These are phyloP conservation scores for Ophion ventricosus DNA, from an alignment of 2,888 invertebrate species.

Conservation along the genomic window DNA sequence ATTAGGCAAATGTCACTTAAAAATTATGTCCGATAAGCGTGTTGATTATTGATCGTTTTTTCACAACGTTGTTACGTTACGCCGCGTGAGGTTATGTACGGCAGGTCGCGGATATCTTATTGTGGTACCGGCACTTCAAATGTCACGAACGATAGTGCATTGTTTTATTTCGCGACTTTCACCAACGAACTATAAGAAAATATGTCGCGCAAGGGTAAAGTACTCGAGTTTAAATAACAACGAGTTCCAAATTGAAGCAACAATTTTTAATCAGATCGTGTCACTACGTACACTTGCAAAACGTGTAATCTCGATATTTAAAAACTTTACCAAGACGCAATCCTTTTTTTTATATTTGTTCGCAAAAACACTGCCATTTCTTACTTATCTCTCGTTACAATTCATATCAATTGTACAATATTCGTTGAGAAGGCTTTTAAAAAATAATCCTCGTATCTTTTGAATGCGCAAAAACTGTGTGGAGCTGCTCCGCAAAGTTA, in stretches of 20 bases:
- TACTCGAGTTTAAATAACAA: neutral
- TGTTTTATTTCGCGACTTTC: constrained; percentile 28
- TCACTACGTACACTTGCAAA: neutral
- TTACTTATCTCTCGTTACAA: no score
- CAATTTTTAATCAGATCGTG: neutral
- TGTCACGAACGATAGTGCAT: constrained; percentile 46
- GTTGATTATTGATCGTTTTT: neutral
- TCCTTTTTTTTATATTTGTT: no score
- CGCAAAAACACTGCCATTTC: no score
- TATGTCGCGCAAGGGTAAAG: constrained; percentile 40
- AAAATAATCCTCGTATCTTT: no score
- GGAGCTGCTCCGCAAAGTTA: no score
- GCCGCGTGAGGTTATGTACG: constrained; percentile 48
- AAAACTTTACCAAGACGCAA: no score
- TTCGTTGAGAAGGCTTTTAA: no score
- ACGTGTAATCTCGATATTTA: no score
- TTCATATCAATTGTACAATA: no score
- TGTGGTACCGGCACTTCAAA: constrained; percentile 55
- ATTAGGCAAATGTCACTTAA: neutral
- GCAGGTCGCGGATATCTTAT: constrained; percentile 6
- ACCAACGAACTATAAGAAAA: constrained; percentile 3
- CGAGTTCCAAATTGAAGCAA: neutral
- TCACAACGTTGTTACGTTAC: neutral
- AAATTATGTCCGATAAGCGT: neutral
- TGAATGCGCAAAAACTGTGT: no score